Evolutionary conservation across 35 echinoderm and acorn worm genomes (phyloP), one percentile per base, ranked within the genome.

Genomic region (Anneissia japonica): DNA sequence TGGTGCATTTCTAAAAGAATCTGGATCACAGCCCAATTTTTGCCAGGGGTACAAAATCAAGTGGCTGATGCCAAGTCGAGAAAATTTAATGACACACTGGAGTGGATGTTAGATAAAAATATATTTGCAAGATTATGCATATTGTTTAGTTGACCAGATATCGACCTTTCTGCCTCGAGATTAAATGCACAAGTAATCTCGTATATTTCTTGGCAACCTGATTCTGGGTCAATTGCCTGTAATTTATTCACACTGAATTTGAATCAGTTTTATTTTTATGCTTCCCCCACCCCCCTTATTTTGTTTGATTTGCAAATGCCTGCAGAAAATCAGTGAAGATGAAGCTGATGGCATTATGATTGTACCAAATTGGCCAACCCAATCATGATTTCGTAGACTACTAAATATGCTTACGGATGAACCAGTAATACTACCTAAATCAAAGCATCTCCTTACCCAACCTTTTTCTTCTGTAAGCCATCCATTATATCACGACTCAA

Each of bases 291-390:
- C 91, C 56, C 93, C 89, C 32, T 32, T 79, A 36, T 89, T 92
- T 74, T 56, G 84, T 83, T 56, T 91, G 34, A 75, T 89, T 74
- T 81, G 40, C 2, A 83, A 77, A 82, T 56, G 46, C 19, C 31
- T 92, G 26, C 55, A 77, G 31, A 92, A 83, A 37, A 85, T 86
- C 4, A 1, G 35, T 23, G 30, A 32, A 35, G 77, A 79, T 35
- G 35, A 87, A 56, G 84, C 84, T 77, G 88, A 88, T 29, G 89
- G 93, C 26, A 82, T 90, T 1, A 36, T 94, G 40, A 84, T 91
- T 77, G 88, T 90, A 12, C 93, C 88, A 19, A 92, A 89, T 36
- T 96, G 93, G 90, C 93, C 93, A 28, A 92, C 93, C 36, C 89
- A 96, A 77, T 28, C 90, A 31, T 96, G 93, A 90, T 92, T 96